These are phyloP conservation scores for Tetropium fuscum DNA, from an alignment of 2,888 invertebrate species.

Conservation along the genomic window DNA sequence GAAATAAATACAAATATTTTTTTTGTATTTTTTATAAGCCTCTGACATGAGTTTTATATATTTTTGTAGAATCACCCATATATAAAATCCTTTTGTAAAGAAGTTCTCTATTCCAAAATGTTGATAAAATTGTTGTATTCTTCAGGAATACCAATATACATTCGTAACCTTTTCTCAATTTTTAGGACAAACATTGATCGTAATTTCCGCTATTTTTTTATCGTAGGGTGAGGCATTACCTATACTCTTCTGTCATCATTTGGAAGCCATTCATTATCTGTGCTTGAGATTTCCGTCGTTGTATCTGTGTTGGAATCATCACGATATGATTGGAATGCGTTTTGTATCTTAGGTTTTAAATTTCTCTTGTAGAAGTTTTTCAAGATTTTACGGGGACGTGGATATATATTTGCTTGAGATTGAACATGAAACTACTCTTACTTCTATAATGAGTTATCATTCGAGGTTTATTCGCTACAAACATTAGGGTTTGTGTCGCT, in stretches of 20 bases:
- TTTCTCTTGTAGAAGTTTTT: neutral
- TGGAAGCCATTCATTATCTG: neutral
- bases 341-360: neutral
- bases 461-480: neutral
- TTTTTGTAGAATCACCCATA: too few relatives aligned
- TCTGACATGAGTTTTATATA: too few relatives aligned
- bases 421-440: neutral
- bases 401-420: neutral
- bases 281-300: neutral
- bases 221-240: neutral
- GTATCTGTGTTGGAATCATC: neutral
- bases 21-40: too few relatives aligned
- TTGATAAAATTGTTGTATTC: conserved; percentile 10
- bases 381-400: too few relatives aligned
- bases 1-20: too few relatives aligned
- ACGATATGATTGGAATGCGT: neutral
- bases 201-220: neutral
- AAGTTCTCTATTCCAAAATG: conserved; percentile 8
- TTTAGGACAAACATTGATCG: neutral
- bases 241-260: neutral
- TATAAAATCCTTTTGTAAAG: conserved; percentile 4
- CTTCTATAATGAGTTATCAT: neutral
- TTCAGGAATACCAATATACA: conserved; percentile 1
- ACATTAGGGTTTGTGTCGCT: too few relatives aligned
- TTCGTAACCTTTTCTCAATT: neutral